phyloP scores from a whole-genome alignment of 2,113 vertebrate species.

The Danio rerio region GRCz12tu NC_133192.1:39119501-39120000 shows the following conservation, averaged over 20 bases:
- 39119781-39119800: no score
- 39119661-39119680: neutral
- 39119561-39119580: slow-evolving; percentile 5
- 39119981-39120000: no score
- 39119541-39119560: neutral
- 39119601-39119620: neutral
- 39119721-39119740: neutral
- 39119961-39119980: no score
- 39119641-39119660: neutral
- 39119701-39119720: neutral
- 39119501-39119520: neutral
- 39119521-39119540: neutral
- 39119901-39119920: no score
- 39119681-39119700: neutral
- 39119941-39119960: no score
- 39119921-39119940: no score
- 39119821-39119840: no score
- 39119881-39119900: no score
- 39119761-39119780: neutral
- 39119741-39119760: neutral
- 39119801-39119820: no score
- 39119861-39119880: no score
- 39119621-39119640: slow-evolving; percentile 2
- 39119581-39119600: slow-evolving; percentile 4
- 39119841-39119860: no score